phyloP scores from a whole-genome alignment of 2,113 vertebrate genomes.

The Raja brachyura region DNA sequence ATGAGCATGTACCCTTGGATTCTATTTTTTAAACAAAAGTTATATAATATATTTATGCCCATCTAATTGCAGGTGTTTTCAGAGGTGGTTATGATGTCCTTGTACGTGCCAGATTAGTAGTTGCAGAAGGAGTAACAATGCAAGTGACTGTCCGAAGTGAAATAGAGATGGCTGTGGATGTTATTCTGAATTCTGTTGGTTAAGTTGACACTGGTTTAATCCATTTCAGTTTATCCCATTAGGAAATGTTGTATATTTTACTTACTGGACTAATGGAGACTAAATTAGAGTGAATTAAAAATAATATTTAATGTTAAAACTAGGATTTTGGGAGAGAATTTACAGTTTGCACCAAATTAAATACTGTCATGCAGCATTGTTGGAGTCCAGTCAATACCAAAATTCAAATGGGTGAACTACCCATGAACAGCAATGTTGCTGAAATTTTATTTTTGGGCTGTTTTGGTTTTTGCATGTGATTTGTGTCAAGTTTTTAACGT shows the following conservation, averaged over 20 bases:
- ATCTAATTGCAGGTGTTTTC: slow-evolving; percentile 69
- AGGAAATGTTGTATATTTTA: neutral
- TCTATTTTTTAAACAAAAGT: neutral
- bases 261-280: neutral
- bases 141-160: slow-evolving; percentile 88
- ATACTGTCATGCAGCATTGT: neutral
- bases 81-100: slow-evolving; percentile 76
- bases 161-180: slow-evolving; percentile 75
- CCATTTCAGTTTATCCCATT: neutral
- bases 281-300: neutral
- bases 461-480: neutral
- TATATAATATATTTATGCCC: neutral
- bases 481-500: neutral
- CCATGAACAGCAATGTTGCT: neutral
- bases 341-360: too few relatives aligned
- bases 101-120: slow-evolving; percentile 78
- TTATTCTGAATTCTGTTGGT: slow-evolving; percentile 89
- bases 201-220: slow-evolving; percentile 65
- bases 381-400: neutral
- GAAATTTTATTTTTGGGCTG: neutral
- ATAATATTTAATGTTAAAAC: neutral
- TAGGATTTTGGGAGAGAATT: neutral
- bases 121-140: slow-evolving; percentile 94
- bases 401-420: neutral
- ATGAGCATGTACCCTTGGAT: neutral